Evolutionary conservation across 2,797 vertebrate genomes (phyloP).

Genomic region (Hypotaenidia okinawae): DNA sequence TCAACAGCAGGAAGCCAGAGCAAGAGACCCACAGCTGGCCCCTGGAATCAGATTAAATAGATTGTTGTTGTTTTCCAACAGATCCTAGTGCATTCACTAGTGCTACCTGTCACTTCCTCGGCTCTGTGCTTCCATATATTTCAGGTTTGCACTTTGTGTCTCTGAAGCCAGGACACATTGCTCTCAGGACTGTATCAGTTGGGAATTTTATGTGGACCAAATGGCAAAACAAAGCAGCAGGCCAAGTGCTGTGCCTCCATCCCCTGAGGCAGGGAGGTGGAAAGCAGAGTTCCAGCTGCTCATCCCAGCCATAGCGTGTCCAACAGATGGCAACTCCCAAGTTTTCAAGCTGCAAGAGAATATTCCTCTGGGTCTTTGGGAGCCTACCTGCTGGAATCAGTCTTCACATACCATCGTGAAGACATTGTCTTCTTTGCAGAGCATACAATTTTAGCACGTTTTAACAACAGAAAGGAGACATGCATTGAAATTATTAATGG

Average conservation of each 20-base stretch:
- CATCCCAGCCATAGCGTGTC: background rate
- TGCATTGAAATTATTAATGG: background rate
- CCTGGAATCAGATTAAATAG: background rate
- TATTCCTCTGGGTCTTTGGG: accelerated
- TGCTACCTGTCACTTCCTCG: background rate
- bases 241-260: background rate
- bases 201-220: background rate
- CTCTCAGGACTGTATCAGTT: background rate
- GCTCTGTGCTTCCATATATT: background rate
- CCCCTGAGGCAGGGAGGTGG: background rate
- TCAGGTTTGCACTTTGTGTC: background rate
- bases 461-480: background rate
- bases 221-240: background rate
- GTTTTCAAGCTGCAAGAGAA: background rate
- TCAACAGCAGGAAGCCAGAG: background rate
- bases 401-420: background rate
- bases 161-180: background rate
- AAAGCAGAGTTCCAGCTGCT: background rate
- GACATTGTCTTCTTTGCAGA: background rate
- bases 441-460: background rate
- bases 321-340: background rate
- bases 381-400: accelerated
- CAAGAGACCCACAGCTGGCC: background rate
- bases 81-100: background rate
- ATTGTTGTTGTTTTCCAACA: background rate